These are phyloP conservation scores for Myrmecophaga tridactyla DNA, from an alignment of 2,113 vertebrate genomes.

Conservation along the genomic window DNA sequence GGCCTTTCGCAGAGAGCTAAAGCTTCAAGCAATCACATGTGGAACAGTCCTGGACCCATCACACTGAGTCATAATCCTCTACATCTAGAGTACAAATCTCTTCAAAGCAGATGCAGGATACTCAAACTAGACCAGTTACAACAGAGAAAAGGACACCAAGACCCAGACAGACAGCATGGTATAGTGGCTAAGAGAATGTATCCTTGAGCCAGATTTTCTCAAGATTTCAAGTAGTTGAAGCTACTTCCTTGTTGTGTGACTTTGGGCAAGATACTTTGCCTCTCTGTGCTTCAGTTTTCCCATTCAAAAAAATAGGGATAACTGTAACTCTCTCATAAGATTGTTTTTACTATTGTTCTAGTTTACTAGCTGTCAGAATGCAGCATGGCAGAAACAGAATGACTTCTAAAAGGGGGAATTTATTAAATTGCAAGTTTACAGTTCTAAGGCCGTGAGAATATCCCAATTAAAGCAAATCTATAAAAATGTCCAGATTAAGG, in stretches of 20 bases:
- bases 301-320: background rate
- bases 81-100: background rate
- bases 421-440: too few species aligned
- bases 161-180: background rate
- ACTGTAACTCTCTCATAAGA: background rate
- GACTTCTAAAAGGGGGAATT: too few species aligned
- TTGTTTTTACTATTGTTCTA: background rate
- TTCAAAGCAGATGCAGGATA: background rate
- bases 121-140: background rate
- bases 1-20: background rate
- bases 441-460: too few species aligned
- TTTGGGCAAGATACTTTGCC: background rate
- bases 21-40: background rate
- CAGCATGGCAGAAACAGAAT: too few species aligned
- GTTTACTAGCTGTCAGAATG: too few species aligned
- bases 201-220: background rate
- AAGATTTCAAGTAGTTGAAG: too few species aligned
- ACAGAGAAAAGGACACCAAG: background rate
- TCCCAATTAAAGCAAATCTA: too few species aligned
- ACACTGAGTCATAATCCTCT: background rate
- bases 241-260: background rate
- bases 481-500: too few species aligned
- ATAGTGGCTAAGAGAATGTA: background rate
- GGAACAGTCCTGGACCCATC: background rate
- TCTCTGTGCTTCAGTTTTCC: background rate